phyloP scores from a whole-genome alignment of 1,140 invertebrate species.

The Philopotamus ludificatus region DNA sequence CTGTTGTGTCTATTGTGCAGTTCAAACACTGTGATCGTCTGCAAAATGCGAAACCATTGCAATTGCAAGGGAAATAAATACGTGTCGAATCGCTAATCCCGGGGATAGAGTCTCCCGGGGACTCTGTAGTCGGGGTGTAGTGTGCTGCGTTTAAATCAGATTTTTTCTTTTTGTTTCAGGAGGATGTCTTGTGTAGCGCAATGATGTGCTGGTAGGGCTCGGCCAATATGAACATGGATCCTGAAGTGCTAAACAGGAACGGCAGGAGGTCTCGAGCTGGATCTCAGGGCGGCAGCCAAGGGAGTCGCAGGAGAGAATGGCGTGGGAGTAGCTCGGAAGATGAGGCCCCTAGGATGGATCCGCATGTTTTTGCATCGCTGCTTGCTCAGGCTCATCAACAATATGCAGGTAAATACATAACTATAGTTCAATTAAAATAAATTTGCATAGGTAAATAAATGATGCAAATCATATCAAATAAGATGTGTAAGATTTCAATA shows the following conservation, averaged over 20 bases:
- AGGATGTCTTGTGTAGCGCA: background rate
- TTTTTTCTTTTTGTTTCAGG: background rate
- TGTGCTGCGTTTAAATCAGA: too few relatives aligned
- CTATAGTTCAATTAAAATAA: too few relatives aligned
- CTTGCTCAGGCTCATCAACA: conserved; percentile 63
- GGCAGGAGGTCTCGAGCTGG: conserved; percentile 35
- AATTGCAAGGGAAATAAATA: conserved; percentile 25
- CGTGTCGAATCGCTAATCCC: conserved; percentile 40
- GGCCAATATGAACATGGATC: conserved; percentile 19
- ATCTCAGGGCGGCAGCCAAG: conserved; percentile 47
- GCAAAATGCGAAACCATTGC: conserved; percentile 29
- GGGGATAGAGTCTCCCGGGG: conserved; percentile 28
- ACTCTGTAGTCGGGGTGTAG: background rate
- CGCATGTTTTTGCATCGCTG: conserved; percentile 63
- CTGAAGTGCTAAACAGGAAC: conserved; percentile 14
- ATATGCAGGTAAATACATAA: conserved; percentile 56
- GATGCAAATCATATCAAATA: too few relatives aligned
- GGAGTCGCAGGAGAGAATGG: conserved; percentile 58
- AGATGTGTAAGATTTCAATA: too few relatives aligned
- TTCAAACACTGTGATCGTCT: conserved; percentile 16
- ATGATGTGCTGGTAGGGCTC: background rate
- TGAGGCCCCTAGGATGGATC: conserved; percentile 59
- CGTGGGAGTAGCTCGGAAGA: conserved; percentile 66
- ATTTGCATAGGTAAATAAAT: too few relatives aligned
- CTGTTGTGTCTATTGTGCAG: conserved; percentile 1